Conservation (phyloP, 2,888 invertebrate species). For the Lydus trimaculatus region DNA sequence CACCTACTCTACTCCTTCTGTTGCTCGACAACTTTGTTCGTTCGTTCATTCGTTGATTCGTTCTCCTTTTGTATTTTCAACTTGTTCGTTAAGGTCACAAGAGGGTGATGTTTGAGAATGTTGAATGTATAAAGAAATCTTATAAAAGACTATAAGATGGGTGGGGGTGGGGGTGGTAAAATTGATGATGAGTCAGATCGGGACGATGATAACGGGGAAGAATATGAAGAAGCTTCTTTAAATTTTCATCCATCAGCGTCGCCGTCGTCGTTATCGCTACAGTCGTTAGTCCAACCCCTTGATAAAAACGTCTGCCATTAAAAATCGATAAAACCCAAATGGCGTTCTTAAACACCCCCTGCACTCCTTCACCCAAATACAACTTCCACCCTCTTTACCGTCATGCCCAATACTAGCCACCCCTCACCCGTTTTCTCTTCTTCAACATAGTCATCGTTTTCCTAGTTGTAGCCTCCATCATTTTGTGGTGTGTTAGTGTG, state of each 20-base stretch:
- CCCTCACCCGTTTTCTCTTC: slow-evolving; percentile 13
- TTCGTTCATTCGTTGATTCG: slow-evolving; percentile 4
- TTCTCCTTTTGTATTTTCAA: slow-evolving; percentile 1
- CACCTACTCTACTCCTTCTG: neutral
- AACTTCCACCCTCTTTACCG: slow-evolving; percentile 14
- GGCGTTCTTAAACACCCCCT: slow-evolving; percentile 55
- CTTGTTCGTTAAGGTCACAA: neutral
- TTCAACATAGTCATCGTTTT: neutral
- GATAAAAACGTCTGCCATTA: slow-evolving; percentile 51
- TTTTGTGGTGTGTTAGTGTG: slow-evolving; percentile 12
- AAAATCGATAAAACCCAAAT: slow-evolving; percentile 59
- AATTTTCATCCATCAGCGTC: slow-evolving; percentile 15
- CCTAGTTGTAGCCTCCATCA: neutral
- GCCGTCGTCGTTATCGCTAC: slow-evolving; percentile 7
- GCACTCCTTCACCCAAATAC: slow-evolving; percentile 12
- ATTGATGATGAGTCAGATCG: slow-evolving; percentile 2
- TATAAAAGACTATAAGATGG: neutral
- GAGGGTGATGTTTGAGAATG: slow-evolving; percentile 2
- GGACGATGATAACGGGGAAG: slow-evolving; percentile 4
- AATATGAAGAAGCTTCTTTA: neutral
- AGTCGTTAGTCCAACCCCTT: slow-evolving; percentile 10
- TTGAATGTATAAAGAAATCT: slow-evolving; percentile 48
- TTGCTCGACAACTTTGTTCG: neutral
- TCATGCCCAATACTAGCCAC: slow-evolving; percentile 1
- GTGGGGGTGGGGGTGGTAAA: neutral